Conservation (phyloP, 1,140 invertebrate species). For the Hirudo medicinalis region DNA sequence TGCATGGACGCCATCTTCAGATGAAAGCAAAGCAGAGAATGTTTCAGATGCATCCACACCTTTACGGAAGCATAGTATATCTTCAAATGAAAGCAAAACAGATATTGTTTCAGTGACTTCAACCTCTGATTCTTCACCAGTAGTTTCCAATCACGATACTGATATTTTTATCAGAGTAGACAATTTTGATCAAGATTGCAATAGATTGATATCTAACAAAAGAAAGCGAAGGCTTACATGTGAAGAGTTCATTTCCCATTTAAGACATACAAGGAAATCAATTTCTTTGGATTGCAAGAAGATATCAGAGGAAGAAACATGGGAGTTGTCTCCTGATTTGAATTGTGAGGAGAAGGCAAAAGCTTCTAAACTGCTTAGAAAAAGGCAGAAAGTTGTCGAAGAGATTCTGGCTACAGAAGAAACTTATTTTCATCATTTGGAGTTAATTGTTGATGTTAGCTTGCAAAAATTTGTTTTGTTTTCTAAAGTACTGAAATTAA, state of each 20-base stretch:
- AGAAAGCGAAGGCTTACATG: background rate
- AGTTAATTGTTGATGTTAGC: slow-evolving; percentile 51
- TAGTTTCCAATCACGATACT: background rate
- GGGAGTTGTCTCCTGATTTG: background rate
- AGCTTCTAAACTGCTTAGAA: slow-evolving; percentile 15
- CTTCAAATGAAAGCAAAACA: too few relatives aligned
- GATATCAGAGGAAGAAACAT: background rate
- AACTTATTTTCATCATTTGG: slow-evolving; percentile 54
- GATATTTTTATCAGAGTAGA: background rate
- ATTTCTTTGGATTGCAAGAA: background rate
- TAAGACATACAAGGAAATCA: background rate
- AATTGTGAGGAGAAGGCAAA: background rate
- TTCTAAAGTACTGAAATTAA: background rate
- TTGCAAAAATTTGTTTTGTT: background rate
- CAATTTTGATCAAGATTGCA: background rate
- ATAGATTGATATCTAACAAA: background rate
- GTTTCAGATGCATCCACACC: too few relatives aligned
- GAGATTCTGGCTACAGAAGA: slow-evolving; percentile 60
- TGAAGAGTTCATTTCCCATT: slow-evolving; percentile 9
- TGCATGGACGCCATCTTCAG: too few relatives aligned
- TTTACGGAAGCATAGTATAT: too few relatives aligned
- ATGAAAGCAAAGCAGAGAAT: too few relatives aligned
- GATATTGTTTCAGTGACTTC: background rate
- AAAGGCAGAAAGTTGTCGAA: slow-evolving; percentile 34
- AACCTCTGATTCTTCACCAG: background rate